Evolutionary conservation across 2,888 invertebrate genomes (phyloP), one percentile per base, ranked within the genome.

Genomic region (Globia sparganii): DNA sequence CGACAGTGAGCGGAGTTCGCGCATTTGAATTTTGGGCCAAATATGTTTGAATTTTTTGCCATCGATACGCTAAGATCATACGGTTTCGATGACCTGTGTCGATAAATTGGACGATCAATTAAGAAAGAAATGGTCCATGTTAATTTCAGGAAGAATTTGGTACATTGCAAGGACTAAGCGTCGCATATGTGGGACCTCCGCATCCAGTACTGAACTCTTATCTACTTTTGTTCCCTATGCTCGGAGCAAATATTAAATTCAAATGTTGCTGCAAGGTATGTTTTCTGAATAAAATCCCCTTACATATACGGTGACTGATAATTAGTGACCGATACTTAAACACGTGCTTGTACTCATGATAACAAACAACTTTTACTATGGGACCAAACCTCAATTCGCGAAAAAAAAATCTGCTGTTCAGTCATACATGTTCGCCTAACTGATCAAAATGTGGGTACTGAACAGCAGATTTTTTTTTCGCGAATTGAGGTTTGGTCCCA

Each of bases 201-300:
- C 95, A 95, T 71, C 96, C 93, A 0, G 91, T 94, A 0, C 90
- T 96, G 3, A 96, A 96, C 85, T 96, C 96, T 0, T 96, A 95
- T 67, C 87, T 96, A 0, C 91, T 96, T 2, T 90, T 96, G 13
- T 94, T 94, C 75, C 95, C 96, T 0, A 94, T 96, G 94, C 91
- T 96, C 0, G 94, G 94, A 37, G 95, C 95, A 0, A 94, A 96
- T 72, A 91, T 96, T 21, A 92, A 86, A 65, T 96, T 93, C 82
- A 95, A 94, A 83, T 96, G 95, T 80, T 93, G 94, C 62, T 95
- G 96, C 85, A 81, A 91, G n/a, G 96, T 95, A 81, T 91, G 88
- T n/a, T 68, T 67, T 53, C 53, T 18, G 8, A 31, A 40, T 68
- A 37, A 21, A 9, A 43, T 13, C 43, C 43, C 34, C n/a, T n/a